Conservation (phyloP, 2,888 invertebrate species). For the Hypsopygia costalis region DNA sequence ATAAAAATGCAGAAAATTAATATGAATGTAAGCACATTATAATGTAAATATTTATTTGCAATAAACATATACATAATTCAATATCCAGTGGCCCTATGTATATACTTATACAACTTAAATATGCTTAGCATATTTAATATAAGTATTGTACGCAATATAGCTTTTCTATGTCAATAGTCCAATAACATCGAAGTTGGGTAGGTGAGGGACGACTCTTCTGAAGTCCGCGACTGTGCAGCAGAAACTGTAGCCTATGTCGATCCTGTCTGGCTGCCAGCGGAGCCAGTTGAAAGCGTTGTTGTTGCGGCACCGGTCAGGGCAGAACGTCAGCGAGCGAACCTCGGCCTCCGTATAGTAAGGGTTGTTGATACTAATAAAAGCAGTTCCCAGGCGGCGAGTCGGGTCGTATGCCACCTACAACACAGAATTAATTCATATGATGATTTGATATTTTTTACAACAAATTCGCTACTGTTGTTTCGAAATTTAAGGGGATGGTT, state of each 20-base stretch:
- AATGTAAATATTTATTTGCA: too few species aligned
- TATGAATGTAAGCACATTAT: too few species aligned
- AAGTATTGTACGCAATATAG: too few species aligned
- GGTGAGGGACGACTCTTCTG: slow-evolving; percentile 65
- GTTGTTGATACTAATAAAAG: slow-evolving; percentile 83
- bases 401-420: slow-evolving; percentile 78
- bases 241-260: slow-evolving; percentile 80
- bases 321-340: slow-evolving; percentile 64
- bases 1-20: too few species aligned
- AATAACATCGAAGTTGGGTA: slow-evolving; percentile 74
- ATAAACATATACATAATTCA: too few species aligned
- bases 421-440: slow-evolving; percentile 4
- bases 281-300: slow-evolving; percentile 82
- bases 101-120: too few species aligned
- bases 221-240: slow-evolving; percentile 82
- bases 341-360: slow-evolving; percentile 72
- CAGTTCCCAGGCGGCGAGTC: slow-evolving; percentile 69
- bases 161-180: slow-evolving; percentile 50
- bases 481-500: too few species aligned
- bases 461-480: too few species aligned
- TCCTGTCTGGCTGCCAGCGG: slow-evolving; percentile 72
- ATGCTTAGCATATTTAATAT: too few species aligned
- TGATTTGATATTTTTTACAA: too few species aligned
- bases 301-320: slow-evolving; percentile 73
- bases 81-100: too few species aligned